Conservation (phyloP, 2,113 vertebrate genomes). For the Pterocles gutturalis region DNA sequence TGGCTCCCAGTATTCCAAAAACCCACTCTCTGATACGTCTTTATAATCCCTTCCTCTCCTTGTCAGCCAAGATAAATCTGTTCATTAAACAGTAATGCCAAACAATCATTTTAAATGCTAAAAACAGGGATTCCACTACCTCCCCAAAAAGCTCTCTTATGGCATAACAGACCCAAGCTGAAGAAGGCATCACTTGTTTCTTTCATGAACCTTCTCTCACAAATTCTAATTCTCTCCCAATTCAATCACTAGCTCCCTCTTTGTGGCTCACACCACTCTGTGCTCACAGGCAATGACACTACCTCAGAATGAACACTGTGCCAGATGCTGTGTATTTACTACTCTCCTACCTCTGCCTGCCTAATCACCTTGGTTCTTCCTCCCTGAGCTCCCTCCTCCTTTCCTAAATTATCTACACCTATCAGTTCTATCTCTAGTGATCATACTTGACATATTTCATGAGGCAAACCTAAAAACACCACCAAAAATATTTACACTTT, state of each 20-base stretch:
- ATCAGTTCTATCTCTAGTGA: neutral
- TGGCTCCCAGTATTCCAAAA: neutral
- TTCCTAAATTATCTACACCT: neutral
- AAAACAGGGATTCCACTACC: neutral
- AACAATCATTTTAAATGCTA: neutral
- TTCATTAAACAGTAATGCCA: neutral
- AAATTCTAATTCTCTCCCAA: neutral
- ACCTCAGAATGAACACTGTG: neutral
- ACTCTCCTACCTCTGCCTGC: neutral
- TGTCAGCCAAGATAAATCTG: neutral
- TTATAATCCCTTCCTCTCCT: neutral
- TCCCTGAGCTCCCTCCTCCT: neutral
- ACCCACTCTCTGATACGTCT: neutral
- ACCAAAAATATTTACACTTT: neutral
- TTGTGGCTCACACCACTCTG: neutral
- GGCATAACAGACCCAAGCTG: neutral
- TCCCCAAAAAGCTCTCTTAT: neutral
- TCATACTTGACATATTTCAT: neutral
- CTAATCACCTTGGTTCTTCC: neutral
- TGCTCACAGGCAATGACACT: neutral
- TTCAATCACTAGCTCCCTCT: neutral
- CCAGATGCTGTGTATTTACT: neutral
- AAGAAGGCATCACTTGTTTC: neutral
- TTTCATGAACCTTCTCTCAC: neutral
- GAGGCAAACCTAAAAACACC: neutral